phyloP scores from a whole-genome alignment of 2,888 invertebrate species.

The Notodonta ziczac region DNA sequence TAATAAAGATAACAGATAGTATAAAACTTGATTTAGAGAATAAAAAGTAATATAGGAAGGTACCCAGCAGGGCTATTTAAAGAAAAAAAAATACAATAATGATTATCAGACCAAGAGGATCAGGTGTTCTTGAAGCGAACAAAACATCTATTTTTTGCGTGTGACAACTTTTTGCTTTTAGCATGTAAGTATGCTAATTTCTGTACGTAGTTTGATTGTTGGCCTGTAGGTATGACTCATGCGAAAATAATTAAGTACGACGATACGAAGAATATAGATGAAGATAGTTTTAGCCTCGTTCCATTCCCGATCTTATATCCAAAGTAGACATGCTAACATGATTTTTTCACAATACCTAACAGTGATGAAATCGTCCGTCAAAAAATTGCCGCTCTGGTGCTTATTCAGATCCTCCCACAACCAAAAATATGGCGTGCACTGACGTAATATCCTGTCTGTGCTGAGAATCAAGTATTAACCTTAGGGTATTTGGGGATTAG shows the following conservation, averaged over 20 bases:
- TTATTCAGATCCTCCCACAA: constrained; percentile 26
- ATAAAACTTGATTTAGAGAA: too few relatives aligned
- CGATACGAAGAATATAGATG: neutral
- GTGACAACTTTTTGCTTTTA: constrained; percentile 5
- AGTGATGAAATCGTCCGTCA: constrained; percentile 11
- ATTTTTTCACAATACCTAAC: constrained; percentile 13
- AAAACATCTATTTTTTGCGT: constrained; percentile 1
- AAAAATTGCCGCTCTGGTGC: constrained; percentile 7
- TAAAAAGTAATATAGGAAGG: too few relatives aligned
- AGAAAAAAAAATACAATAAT: too few relatives aligned
- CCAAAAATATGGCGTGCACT: constrained; percentile 33
- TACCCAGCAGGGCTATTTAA: too few relatives aligned
- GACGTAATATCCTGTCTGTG: constrained; percentile 50
- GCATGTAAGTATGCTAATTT: constrained; percentile 4
- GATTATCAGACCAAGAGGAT: neutral
- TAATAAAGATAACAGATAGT: too few relatives aligned
- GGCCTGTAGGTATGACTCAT: constrained; percentile 1
- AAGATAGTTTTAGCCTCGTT: constrained; percentile 3
- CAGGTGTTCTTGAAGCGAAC: neutral
- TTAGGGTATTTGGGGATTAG: constrained; percentile 17
- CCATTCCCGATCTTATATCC: neutral
- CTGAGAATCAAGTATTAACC: constrained; percentile 32
- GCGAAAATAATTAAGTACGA: neutral
- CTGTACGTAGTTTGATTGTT: neutral
- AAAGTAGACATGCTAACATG: constrained; percentile 7